Conservation (phyloP, 1,140 invertebrate genomes). For the Laupala kohalensis region DNA sequence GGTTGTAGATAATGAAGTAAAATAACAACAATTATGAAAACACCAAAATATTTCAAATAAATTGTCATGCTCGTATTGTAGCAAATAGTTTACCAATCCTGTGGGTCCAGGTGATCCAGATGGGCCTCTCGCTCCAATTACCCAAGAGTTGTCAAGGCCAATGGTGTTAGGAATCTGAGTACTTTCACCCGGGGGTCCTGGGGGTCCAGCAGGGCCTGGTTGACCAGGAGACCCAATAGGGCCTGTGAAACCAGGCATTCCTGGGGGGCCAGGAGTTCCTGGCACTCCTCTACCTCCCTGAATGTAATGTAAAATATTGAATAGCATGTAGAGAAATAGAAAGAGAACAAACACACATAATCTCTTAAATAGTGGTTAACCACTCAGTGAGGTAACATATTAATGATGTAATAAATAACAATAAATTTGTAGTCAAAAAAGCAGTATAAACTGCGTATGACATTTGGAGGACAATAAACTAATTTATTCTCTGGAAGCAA, state of each 20-base stretch:
- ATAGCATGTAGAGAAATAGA: neutral
- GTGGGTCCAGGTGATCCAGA: slow-evolving; percentile 30
- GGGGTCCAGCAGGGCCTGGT: slow-evolving; percentile 30
- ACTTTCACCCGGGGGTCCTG: slow-evolving; percentile 26
- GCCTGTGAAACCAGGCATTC: slow-evolving; percentile 24
- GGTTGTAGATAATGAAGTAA: too few relatives aligned
- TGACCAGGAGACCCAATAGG: slow-evolving; percentile 24
- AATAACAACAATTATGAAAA: too few relatives aligned
- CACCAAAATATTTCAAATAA: too few relatives aligned
- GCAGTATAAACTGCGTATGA: too few relatives aligned
- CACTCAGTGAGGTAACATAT: neutral
- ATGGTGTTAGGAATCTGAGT: slow-evolving; percentile 16
- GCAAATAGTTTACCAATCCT: slow-evolving; percentile 25
- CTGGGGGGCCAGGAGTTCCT: slow-evolving; percentile 14
- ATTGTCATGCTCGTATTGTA: neutral
- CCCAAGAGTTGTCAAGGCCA: slow-evolving; percentile 18
- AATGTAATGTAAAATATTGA: neutral
- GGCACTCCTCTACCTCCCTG: slow-evolving; percentile 8
- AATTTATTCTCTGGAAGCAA: too few relatives aligned
- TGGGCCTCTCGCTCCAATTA: slow-evolving; percentile 28
- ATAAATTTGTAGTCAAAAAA: too few relatives aligned
- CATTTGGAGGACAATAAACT: too few relatives aligned
- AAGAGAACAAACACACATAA: neutral
- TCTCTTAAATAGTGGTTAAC: too few relatives aligned
- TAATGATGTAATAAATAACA: neutral